Base-by-base conservation (phyloP, 1,140 invertebrate species). In the Metaphire vulgaris region DNA sequence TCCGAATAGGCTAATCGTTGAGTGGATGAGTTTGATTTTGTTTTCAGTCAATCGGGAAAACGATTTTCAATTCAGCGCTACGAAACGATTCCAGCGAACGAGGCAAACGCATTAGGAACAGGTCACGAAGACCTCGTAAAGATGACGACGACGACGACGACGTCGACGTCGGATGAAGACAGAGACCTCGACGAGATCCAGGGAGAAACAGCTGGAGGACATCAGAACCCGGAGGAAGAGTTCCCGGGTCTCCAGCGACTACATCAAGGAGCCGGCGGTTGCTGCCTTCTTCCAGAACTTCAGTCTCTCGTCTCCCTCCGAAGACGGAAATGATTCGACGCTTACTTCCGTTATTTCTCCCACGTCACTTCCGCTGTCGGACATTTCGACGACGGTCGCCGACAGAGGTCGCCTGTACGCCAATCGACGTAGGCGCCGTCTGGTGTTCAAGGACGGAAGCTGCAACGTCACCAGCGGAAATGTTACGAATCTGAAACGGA, bases 361-460 rank as follows among this genome's bases (percentile, higher is more conserved):
- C 6, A 12, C 41, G 41, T 56, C 41, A 56, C 41, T 56, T 56
- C 41, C 41, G 41, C 6, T 56, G 6, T 6, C 41, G 6, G 41
- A 56, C 6, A 56, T 56, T 21, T 56, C 41, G 41, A 21, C 6
- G 6, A 56, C 6, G 41, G 73, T 78, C 0, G 77, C 77, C 41
- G 28, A 69, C 32, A 29, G 73, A 15, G 77, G 41, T 56, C 41
- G 41, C 21, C 6, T 21, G 21, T 56, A 21, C 21, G 41, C 21
- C 41, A 21, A 56, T 6, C 41, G 41, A 21, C 6, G 21, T 12
- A 56, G 6, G 41, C 6, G 41, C 6, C 41, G 77, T 26, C 34
- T 78, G 28, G 74, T 78, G 14, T 74, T 72, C 34, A 78, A 78
- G 72, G 64, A 72, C 56, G 77, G 77, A 21, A 33, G 56, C 28